Evolutionary conservation across 2,113 vertebrate genomes (phyloP), one percentile per base, ranked within the genome.

Genomic region (Coturnix japonica): DNA sequence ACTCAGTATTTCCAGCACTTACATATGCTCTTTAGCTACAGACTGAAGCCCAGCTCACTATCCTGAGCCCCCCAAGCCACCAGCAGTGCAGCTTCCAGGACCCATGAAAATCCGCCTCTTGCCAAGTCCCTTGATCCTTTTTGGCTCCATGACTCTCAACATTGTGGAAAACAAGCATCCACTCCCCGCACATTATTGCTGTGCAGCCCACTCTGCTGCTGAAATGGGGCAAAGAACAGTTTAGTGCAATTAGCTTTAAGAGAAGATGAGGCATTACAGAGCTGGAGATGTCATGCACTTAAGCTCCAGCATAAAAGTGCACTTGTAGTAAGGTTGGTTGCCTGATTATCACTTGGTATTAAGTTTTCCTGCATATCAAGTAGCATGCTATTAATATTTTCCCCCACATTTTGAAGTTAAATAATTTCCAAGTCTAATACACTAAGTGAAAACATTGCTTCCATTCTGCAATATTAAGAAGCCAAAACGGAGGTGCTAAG

Each of bases 1-100:
- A 65, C 80, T 95, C 72, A 44, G 39, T 46, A 84, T 83, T 79
- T 73, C 43, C 87, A 90, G 80, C 25, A 28, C 31, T 79, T 91
- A 37, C 54, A 20, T 23, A 20, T 7, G 3, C 59, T 19, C 37
- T 60, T 46, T 69, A 86, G 31, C 64, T 82, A 41, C 64, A 88
- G 80, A 87, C 57, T 37, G 49, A 60, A 57, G 53, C 81, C 14
- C 82, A 63, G 70, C 6, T 1, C 19, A 22, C 89, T 69, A 54
- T 90, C 5, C 2, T 31, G 72, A 95, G 82, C 80, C 30, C 35
- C 4, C 41, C 73, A 67, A 78, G 77, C 47, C 67, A 31, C 76
- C 75, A 71, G 67, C 72, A 85, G n/a, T 8, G 7, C 31, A 91
- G 69, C 70, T 95, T 87, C 76, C 63, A 57, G 17, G 73, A 9